Percentiles rank a stretch among this genome's conserved stretches.
phyloP scores from a whole-genome alignment of 2,797 vertebrate species.

The Petrocephalus sullivani region DNA sequence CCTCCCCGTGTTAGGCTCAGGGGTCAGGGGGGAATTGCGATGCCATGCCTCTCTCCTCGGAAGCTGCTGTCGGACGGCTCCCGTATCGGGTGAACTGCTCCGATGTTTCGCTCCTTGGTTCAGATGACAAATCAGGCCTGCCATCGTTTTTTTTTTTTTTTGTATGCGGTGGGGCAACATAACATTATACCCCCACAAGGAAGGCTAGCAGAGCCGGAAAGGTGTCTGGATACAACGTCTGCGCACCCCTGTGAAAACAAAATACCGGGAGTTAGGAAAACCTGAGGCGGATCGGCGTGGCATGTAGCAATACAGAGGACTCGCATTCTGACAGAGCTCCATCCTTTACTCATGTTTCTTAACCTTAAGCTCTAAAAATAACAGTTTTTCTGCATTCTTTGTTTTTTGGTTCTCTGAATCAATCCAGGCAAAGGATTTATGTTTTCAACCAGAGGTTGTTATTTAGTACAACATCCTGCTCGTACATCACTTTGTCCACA shows the following conservation, averaged over 20 bases:
- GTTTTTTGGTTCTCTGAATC: background rate
- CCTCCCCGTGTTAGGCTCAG: background rate
- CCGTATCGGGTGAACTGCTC: background rate
- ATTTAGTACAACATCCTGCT: background rate
- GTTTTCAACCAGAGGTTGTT: background rate
- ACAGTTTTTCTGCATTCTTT: background rate
- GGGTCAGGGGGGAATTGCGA: background rate
- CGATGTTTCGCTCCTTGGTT: background rate
- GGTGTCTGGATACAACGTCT: constrained; percentile 2
- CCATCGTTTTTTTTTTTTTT: background rate
- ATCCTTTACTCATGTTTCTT: background rate
- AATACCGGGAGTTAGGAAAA: background rate
- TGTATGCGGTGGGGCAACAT: background rate
- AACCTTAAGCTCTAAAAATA: background rate
- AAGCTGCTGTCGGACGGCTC: background rate
- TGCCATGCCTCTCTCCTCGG: background rate
- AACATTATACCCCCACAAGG: constrained; percentile 17
- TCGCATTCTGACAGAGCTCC: background rate
- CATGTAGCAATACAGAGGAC: background rate
- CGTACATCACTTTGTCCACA: background rate
- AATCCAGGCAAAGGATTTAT: background rate
- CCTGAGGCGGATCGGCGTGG: background rate
- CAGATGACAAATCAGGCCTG: background rate
- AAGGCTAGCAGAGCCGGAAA: background rate
- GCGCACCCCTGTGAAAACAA: background rate